Evolutionary conservation across 2,113 vertebrate genomes (phyloP), one percentile per base, ranked within the genome.

Genomic region (Sprattus sprattus): DNA sequence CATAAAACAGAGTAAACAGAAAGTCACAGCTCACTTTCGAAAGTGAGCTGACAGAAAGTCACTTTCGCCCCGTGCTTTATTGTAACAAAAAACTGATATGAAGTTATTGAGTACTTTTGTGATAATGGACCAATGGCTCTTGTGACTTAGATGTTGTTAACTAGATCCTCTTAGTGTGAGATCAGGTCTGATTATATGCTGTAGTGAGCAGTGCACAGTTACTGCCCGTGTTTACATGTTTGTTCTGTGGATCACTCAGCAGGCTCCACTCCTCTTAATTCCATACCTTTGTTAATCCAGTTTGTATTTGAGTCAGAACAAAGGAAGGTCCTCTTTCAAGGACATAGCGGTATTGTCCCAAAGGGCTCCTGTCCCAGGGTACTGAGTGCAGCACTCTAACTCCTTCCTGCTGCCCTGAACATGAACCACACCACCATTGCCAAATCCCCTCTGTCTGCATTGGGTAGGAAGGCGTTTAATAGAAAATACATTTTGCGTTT

Each of bases 221-320:
- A 78, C 20, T 78, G 71, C 28, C 28, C 28, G 71, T 78, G 71
- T 78, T 78, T 78, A 78, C 71, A 87, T 92, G 90, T 94, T 93
- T 93, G 91, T 90, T 91, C 89, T 44, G 28, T 90, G 91, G 91
- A 91, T 95, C 93, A 89, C 92, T 93, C 93, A 93, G 91, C 92
- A 91, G 90, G 93, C 93, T 93, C 92, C 92, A 90, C 28, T 89
- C 87, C 87, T 92, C 90, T 93, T 93, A 94, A 93, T 94, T 93
- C 89, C 91, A 93, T 91, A 92, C 93, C 92, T 94, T 92, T 92
- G 92, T 92, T 94, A 94, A 94, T 93, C 93, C 92, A 90, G 89
- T 92, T 94, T 94, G 90, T 93, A 93, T 93, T 89, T 88, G 86
- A 82, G 89, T 87, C 90, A 88, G 90, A 92, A 94, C 92, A 94